Conservation (phyloP, 2,888 invertebrate species). For the Drosophila emarginata region DNA sequence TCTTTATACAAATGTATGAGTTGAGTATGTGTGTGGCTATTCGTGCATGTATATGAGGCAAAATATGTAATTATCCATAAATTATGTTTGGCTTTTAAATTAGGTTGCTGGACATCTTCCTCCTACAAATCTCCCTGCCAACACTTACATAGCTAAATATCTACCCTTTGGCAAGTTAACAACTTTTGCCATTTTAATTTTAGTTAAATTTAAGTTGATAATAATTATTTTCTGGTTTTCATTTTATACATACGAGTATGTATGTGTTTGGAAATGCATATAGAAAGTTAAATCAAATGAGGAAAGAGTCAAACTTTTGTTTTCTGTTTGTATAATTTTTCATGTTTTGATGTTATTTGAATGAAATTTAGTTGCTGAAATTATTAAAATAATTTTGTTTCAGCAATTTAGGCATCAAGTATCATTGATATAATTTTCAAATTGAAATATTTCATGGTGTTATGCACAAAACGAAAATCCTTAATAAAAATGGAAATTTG, state of each 20-base stretch:
- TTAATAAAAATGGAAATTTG: neutral
- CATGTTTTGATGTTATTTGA: neutral
- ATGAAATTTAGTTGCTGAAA: neutral
- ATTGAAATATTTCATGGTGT: neutral
- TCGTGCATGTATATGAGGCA: neutral
- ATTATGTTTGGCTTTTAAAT: conserved; percentile 53
- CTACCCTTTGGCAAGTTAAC: conserved; percentile 23
- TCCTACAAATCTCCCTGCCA: neutral
- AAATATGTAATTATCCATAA: conserved; percentile 66
- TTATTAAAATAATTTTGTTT: neutral
- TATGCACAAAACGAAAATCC: neutral
- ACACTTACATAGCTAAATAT: too few species aligned
- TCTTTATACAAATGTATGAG: neutral
- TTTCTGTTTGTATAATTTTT: conserved; percentile 27
- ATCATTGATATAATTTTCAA: neutral
- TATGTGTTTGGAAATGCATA: conserved; percentile 10
- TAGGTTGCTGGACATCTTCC: conserved; percentile 21
- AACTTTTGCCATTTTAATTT: conserved; percentile 52
- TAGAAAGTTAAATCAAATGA: neutral
- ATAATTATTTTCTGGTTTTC: conserved; percentile 52
- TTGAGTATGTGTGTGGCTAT: neutral
- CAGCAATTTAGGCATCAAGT: neutral
- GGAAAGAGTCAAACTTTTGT: neutral
- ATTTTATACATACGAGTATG: conserved; percentile 24
- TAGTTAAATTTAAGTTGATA: conserved; percentile 47